These are phyloP conservation scores for Halcyon chelicuti DNA, from an alignment of 2,797 vertebrate species.

Conservation along the genomic window DNA sequence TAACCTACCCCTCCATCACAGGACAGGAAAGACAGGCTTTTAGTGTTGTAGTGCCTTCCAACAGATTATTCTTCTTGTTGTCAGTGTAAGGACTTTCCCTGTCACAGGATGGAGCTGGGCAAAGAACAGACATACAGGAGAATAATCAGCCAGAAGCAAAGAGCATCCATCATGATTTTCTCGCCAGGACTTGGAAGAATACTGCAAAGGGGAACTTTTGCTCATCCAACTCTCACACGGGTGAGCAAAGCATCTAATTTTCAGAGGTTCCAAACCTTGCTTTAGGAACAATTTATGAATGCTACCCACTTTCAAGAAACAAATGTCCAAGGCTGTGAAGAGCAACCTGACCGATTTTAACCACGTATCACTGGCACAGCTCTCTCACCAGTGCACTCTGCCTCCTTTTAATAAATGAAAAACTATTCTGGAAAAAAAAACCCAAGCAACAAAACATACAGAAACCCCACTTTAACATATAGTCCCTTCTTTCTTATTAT, in stretches of 20 bases:
- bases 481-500: neutral
- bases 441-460: neutral
- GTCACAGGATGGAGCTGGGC: conserved; percentile 80
- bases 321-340: neutral
- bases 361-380: fast-evolving
- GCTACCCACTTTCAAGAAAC: neutral
- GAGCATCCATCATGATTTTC: neutral
- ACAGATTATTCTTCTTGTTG: conserved; percentile 73
- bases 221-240: neutral
- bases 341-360: neutral
- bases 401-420: neutral
- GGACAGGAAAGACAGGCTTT: conserved; percentile 84
- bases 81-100: conserved; percentile 75
- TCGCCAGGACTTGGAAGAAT: neutral
- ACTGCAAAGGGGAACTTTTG: neutral
- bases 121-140: neutral
- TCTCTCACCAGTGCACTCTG: neutral
- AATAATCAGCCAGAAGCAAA: neutral
- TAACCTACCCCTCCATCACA: conserved; percentile 82
- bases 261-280: neutral
- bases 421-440: neutral
- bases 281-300: neutral
- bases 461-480: neutral
- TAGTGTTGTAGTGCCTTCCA: conserved; percentile 77
- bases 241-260: neutral